Evolutionary conservation across 2,888 invertebrate species (phyloP), one percentile per base, ranked within the genome.

Genomic region (Endotricha flammealis): DNA sequence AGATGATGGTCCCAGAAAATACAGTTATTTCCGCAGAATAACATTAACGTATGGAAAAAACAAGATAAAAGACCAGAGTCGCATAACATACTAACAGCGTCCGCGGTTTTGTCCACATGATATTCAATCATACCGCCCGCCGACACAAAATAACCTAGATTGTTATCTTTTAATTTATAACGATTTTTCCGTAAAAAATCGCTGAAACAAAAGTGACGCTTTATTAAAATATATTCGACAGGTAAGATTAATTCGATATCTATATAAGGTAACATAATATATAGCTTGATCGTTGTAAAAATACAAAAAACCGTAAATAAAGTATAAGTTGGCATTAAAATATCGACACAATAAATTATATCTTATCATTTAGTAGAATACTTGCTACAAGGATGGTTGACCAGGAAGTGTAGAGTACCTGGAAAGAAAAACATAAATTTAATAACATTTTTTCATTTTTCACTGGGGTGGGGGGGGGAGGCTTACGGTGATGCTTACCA

Each of bases 201-300:
- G 32, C 20, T 14, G n/a, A 12, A 13, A 24, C 16, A 14, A 32
- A 24, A 32, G 14, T 23, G 4, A 3, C 13, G 7, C 6, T 8
- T 16, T 12, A 34, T 17, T 20, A 20, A 20, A 20, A 20, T 6
- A 20, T 20, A 20, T 20, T 20, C 7, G 20, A 20, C 20, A 20
- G 6, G 16, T 16, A 16, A 20, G 20, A n/a, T 4, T 7, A 20
- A 4, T 20, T 20, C 20, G 8, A 20, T 8, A 6, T n/a, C 20
- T 6, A 3, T 4, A 20, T 6, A 20, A 20, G 20, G 20, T 6
- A 4, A n/a, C n/a, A 7, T 20, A 10, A 27, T 27, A 22, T 16
- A 29, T 44, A 39, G 34, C 38, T 29, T 32, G 29, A 32, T 35
- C n/a, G 2, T 8, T 20, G 6, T 6, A n/a, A 20, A 16, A 20